Base-by-base conservation (phyloP, 2,113 vertebrate species). In the Sturnira hondurensis region DNA sequence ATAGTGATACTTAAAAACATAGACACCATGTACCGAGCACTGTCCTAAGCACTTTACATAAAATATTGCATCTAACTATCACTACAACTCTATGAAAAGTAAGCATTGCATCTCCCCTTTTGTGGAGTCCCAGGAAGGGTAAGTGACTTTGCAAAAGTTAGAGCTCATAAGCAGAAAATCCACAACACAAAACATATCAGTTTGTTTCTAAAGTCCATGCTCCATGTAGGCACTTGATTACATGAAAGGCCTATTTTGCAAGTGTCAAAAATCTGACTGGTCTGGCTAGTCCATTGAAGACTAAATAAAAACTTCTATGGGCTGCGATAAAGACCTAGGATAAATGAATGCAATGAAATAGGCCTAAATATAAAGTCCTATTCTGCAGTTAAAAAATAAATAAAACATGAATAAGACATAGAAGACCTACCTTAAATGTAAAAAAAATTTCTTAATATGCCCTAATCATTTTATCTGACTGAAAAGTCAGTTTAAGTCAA, bases 401-500 rank as follows among this genome's bases (percentile, higher is more conserved):
- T 68, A 45, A 52, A 1, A 81, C 7, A 31, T 52, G 58, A 73
- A n/a, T 36, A 87, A 84, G 17, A 26, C 38, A 90, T 14, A 77
- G 50, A 92, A 84, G 16, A 88, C 7, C 9, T 54, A 74, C 50
- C 19, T 61, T 92, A 85, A 65, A 26, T 16, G 15, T 24, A 74
- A 4, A 83, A 19, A 84, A 24, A 47, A 0, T 58, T 87, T 93
- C 90, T 89, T 92, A 28, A 80, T 88, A 90, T 96, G 70, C 2
- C 56, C 28, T 92, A 43, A 71, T 67, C 28, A 88, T 90, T 83
- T 93, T 45, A 76, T 74, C 26, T 82, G n/a, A 65, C 63, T 83
- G 70, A 81, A 95, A 92, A 36, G 0, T 94, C 85, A 92, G 38
- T 87, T 70, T 93, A 86, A 95, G 20, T 96, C 85, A 93, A 61